Percentiles rank a stretch among this genome's conserved stretches.
These are phyloP conservation scores for Homarus gammarus DNA, from an alignment of 2,888 invertebrate species.

Conservation along the genomic window DNA sequence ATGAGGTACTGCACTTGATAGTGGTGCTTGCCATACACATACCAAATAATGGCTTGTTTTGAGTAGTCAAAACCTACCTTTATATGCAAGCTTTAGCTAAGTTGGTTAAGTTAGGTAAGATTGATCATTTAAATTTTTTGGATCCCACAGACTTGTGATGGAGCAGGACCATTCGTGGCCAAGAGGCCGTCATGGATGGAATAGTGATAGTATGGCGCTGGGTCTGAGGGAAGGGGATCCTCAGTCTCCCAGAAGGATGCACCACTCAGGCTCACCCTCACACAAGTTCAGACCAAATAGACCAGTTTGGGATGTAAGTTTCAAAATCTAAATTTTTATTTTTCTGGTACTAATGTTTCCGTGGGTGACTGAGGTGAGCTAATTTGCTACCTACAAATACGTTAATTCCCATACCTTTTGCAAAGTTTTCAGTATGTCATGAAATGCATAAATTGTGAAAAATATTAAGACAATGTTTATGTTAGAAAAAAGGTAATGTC, in stretches of 20 bases:
- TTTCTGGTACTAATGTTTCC: background rate
- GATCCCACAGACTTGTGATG: constrained; percentile 31
- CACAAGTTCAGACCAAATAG: constrained; percentile 43
- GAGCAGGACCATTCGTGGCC: constrained; percentile 49
- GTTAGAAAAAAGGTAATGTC: no score
- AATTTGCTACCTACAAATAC: background rate
- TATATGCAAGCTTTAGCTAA: no score
- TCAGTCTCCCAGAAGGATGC: constrained; percentile 54
- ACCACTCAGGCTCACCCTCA: constrained; percentile 55
- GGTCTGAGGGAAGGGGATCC: constrained; percentile 43
- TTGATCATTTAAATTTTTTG: background rate
- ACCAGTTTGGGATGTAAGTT: constrained; percentile 64
- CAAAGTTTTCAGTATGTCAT: no score
- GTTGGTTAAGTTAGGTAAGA: no score
- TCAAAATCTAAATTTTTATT: background rate
- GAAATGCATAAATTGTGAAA: no score
- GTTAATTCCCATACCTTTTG: no score
- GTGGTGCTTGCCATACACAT: no score
- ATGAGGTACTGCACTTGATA: no score
- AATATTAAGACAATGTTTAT: no score
- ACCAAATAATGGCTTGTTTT: no score
- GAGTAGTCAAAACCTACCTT: no score
- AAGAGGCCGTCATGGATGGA: constrained; percentile 41
- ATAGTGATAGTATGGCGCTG: constrained; percentile 26
- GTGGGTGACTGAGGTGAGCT: background rate